A percentile compares a stretch with the other conserved stretches of the same genome.
phyloP scores from a whole-genome alignment of 2,888 invertebrate species.

The Xestoiulus laeticollis region DNA sequence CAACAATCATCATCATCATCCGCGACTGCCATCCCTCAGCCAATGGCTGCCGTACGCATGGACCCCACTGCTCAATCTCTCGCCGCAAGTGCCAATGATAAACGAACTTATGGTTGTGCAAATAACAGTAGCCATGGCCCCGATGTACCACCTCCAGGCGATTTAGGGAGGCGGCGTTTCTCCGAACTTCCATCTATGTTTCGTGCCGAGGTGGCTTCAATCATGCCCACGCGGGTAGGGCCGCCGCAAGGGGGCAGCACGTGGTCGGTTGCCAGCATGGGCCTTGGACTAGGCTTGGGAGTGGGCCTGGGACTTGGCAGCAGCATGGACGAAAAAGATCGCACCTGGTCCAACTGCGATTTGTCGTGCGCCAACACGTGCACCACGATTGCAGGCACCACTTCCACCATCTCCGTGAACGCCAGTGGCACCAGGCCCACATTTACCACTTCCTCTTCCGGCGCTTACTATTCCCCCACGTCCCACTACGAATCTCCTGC shows the following conservation, averaged over 20 bases:
- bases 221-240: slow-evolving; percentile 15
- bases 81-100: slow-evolving; percentile 48
- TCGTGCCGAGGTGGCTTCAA: slow-evolving; percentile 45
- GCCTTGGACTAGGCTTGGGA: slow-evolving; percentile 31
- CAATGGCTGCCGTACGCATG: slow-evolving; percentile 10
- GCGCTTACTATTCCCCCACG: not conserved
- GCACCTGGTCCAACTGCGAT: slow-evolving; percentile 45
- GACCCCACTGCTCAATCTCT: slow-evolving; percentile 43
- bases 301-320: not conserved
- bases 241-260: slow-evolving; percentile 48
- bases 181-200: slow-evolving; percentile 48
- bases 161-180: slow-evolving; percentile 45
- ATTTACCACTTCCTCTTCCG: not conserved
- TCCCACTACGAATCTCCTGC: not conserved
- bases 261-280: slow-evolving; percentile 52
- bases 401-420: slow-evolving; percentile 36
- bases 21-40: not conserved
- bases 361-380: slow-evolving; percentile 14
- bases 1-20: slow-evolving; percentile 28
- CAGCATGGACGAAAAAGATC: slow-evolving; percentile 22
- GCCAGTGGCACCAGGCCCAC: not conserved
- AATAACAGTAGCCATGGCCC: not conserved
- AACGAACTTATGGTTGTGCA: not conserved
- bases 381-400: slow-evolving; percentile 8
- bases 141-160: not conserved